Percentiles rank a stretch among this genome's conserved stretches.
These are phyloP conservation scores for Sinocyclocheilus maitianheensis DNA, from an alignment of 2,113 vertebrate species.

Conservation along the genomic window DNA sequence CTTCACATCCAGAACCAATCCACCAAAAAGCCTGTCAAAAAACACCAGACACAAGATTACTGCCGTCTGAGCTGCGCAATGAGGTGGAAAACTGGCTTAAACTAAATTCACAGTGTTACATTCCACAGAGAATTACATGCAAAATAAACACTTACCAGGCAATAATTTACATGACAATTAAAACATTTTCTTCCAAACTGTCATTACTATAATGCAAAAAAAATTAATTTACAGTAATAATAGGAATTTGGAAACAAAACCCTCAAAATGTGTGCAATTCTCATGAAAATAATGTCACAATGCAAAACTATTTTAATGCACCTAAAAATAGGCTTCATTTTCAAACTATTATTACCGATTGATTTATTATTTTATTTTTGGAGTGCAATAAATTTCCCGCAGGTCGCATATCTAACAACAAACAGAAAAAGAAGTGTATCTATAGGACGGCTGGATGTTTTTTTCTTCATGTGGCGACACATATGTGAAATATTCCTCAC, in stretches of 20 bases:
- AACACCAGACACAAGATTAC: slow-evolving; percentile 18
- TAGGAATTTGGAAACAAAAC: neutral
- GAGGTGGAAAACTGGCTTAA: neutral
- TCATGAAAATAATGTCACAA: neutral
- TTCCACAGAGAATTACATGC: neutral
- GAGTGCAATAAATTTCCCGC: neutral
- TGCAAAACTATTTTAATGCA: neutral
- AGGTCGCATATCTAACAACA: neutral
- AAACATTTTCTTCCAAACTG: neutral
- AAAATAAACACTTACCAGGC: neutral
- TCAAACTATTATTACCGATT: neutral
- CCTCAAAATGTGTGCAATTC: neutral
- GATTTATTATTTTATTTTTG: neutral
- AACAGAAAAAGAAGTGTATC: neutral
- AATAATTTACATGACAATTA: neutral
- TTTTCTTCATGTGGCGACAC: neutral
- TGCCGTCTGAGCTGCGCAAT: neutral
- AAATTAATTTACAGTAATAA: neutral
- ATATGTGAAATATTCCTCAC: slow-evolving; percentile 3
- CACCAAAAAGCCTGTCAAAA: slow-evolving; percentile 88
- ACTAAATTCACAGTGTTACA: neutral
- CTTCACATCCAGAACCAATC: slow-evolving; percentile 92
- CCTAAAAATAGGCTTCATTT: neutral
- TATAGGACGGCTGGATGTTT: neutral
- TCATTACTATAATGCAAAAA: neutral